Base-by-base conservation (phyloP, 1,140 invertebrate species). In the Linepithema humile region DNA sequence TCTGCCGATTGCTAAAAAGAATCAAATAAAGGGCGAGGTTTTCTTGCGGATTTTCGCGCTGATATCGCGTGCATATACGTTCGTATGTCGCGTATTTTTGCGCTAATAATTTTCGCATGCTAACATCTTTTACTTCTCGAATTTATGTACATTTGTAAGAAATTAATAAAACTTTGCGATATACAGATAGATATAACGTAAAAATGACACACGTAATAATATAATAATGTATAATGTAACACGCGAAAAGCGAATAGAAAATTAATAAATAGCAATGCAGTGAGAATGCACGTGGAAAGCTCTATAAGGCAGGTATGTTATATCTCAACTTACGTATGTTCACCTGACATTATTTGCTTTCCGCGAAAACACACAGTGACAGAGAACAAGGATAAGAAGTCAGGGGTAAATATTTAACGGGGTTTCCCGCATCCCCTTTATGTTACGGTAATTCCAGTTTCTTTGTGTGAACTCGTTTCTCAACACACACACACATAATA, bases 1-100 rank as follows among this genome's bases (percentile, higher is more conserved):
- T 88, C 67, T 74, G 53, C 74, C 86, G 72, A 88, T 88, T 57
- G 84, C 77, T 70, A 78, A 85, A 45, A 85, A 88, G 48, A 72
- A 35, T 69, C 59, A 88, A 88, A 82, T 74, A 74, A 78, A 77
- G 32, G 29, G 7, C 38, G 50, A 6, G 32, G 67, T 40, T 82
- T 35, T 62, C 59, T 82, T 70, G 32, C 50, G 29, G 48, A 75
- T 62, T 62, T 75, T 35, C 57, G n/a, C n/a, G 23, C 35, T n/a
- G 32, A 40, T 78, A 48, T 29, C 35, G 10, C 17, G 7, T 50
- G 15, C 67, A 7, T n/a, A 67, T 60, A 35, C 7, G 26, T 32
- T 78, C 45, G 74, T 65, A 62, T 23, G n/a, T 12, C 17, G 20
- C 5, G 35, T 40, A 45, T 26, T n/a, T n/a, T n/a, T n/a, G n/a